Percentiles rank a stretch among this genome's conserved stretches.
Evolutionary conservation across 2,888 invertebrate species (phyloP).

Genomic region (Chydorus sphaericus): DNA sequence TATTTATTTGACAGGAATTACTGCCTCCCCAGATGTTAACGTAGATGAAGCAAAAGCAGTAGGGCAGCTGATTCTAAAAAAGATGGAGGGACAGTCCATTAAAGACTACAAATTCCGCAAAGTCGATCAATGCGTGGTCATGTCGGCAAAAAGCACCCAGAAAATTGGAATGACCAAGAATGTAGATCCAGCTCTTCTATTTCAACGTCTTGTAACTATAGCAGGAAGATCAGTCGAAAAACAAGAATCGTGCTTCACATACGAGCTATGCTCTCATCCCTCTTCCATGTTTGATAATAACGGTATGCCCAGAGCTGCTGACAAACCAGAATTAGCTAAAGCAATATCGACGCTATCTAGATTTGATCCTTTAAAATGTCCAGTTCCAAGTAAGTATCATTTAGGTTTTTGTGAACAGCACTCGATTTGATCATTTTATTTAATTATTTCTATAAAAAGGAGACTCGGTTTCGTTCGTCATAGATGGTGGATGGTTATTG

Average conservation of each 20-base stretch:
- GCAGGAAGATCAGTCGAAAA: not conserved
- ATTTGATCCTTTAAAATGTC: not conserved
- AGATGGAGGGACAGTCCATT: not conserved
- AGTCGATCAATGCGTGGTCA: not conserved
- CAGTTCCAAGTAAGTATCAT: too few relatives aligned
- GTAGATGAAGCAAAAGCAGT: constrained; percentile 1
- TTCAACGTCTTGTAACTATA: not conserved
- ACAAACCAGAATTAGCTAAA: constrained; percentile 7
- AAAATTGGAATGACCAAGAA: not conserved
- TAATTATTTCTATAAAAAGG: not conserved
- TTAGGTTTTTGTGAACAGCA: too few relatives aligned
- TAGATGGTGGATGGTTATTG: constrained; percentile 3
- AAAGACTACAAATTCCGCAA: not conserved
- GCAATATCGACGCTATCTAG: not conserved
- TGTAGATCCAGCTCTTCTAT: constrained; percentile 8
- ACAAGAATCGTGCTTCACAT: constrained; percentile 3
- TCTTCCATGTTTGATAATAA: constrained; percentile 2
- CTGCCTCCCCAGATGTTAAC: not conserved
- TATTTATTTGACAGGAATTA: too few relatives aligned
- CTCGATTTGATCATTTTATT: too few relatives aligned
- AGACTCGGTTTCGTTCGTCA: not conserved
- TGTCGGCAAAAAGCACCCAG: not conserved
- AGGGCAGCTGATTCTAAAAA: constrained; percentile 5
- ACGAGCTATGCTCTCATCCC: constrained; percentile 5
- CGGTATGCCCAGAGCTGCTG: not conserved